These are phyloP conservation scores for Morpho deidamia DNA, from an alignment of 2,888 invertebrate genomes.

Conservation along the genomic window DNA sequence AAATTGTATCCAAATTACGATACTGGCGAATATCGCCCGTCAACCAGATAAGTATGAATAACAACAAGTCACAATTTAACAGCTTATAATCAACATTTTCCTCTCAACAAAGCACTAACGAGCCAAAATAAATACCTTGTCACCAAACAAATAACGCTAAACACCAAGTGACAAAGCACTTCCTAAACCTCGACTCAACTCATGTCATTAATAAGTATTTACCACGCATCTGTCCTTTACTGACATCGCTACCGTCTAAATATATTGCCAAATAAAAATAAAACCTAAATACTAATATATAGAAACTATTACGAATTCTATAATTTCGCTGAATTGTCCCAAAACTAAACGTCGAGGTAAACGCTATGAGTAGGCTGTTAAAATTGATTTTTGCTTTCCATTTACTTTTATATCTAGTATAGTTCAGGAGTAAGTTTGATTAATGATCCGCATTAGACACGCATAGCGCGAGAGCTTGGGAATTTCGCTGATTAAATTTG, in stretches of 20 bases:
- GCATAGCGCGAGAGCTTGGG: slow-evolving; percentile 36
- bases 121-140: slow-evolving; percentile 9
- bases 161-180: slow-evolving; percentile 10
- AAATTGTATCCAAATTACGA: no score
- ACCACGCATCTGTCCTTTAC: slow-evolving; percentile 30
- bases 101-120: slow-evolving; percentile 2
- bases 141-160: slow-evolving; percentile 17
- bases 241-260: slow-evolving; percentile 25
- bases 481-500: slow-evolving; percentile 38
- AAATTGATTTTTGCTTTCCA: not conserved
- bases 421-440: slow-evolving; percentile 33
- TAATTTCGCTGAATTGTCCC: no score
- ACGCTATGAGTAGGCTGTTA: not conserved
- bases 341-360: no score
- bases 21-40: no score
- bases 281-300: not conserved
- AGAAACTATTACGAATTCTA: not conserved
- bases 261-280: not conserved
- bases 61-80: not conserved
- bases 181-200: slow-evolving; percentile 18
- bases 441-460: slow-evolving; percentile 41
- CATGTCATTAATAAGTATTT: slow-evolving; percentile 29
- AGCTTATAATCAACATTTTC: not conserved
- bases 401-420: not conserved
- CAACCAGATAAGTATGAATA: no score